Conservation (phyloP, 2,888 invertebrate genomes). For the Syritta pipiens region DNA sequence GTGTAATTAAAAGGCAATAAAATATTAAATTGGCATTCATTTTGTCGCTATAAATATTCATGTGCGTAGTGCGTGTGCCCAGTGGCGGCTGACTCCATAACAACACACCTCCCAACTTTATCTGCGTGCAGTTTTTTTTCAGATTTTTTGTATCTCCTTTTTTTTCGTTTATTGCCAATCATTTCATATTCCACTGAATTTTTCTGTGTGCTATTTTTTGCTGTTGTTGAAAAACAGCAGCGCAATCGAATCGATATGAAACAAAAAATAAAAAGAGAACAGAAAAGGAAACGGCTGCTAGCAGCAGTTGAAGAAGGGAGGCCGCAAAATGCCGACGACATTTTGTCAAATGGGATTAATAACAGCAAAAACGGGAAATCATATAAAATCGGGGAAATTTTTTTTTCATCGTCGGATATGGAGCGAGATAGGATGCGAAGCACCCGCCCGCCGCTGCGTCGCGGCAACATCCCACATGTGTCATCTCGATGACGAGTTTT, state of each 20-base stretch:
- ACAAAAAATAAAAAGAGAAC: conserved; percentile 1
- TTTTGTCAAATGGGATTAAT: conserved; percentile 63
- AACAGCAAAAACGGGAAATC: conserved; percentile 33
- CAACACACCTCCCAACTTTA: neutral
- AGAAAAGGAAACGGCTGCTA: neutral
- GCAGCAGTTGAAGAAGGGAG: neutral
- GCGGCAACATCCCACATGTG: conserved; percentile 57
- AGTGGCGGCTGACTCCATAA: neutral
- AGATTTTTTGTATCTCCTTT: conserved; percentile 31
- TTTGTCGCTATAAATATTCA: conserved; percentile 65
- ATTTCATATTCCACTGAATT: conserved; percentile 31
- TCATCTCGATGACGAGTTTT: conserved; percentile 60
- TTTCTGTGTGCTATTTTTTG: neutral
- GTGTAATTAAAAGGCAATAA: conserved; percentile 66
- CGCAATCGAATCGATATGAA: conserved; percentile 22
- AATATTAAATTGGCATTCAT: conserved; percentile 64
- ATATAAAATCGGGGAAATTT: conserved; percentile 24
- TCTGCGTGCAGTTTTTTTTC: neutral
- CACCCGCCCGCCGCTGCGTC: conserved; percentile 16
- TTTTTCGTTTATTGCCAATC: conserved; percentile 46
- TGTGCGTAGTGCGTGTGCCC: conserved; percentile 25
- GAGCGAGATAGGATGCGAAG: neutral
- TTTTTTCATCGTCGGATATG: conserved; percentile 21
- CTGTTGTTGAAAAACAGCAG: neutral
- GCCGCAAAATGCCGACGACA: conserved; percentile 38